Conservation (phyloP, 2,797 vertebrate species). For the Miichthys miiuy region DNA sequence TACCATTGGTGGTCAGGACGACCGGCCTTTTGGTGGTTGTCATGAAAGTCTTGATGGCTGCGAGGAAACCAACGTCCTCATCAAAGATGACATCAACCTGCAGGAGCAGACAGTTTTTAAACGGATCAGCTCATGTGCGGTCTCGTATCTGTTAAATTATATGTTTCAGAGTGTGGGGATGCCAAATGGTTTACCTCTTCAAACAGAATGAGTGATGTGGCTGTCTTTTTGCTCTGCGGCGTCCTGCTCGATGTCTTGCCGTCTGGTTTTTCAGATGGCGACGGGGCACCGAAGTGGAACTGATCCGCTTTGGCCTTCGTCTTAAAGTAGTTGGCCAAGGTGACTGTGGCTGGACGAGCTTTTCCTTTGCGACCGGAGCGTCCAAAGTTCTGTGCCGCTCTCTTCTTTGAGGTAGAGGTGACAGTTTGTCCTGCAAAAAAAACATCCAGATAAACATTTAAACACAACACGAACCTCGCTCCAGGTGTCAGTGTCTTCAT, state of each 20-base stretch:
- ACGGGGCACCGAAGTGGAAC: constrained; percentile 35
- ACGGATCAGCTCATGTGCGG: background rate
- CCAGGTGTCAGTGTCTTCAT: background rate
- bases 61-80: constrained; percentile 93
- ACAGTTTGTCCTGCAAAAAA: constrained; percentile 68
- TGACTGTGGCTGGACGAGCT: constrained; percentile 76
- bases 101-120: constrained; percentile 5
- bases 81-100: constrained; percentile 95
- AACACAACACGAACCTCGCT: background rate
- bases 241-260: constrained; percentile 48
- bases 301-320: constrained; percentile 80
- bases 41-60: constrained; percentile 94
- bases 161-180: background rate
- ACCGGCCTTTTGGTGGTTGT: constrained; percentile 93
- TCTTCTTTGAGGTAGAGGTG: constrained; percentile 83
- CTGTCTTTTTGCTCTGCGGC: constrained; percentile 77
- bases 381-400: constrained; percentile 69
- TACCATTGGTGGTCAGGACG: constrained; percentile 93
- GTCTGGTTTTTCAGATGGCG: constrained; percentile 52
- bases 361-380: constrained; percentile 57
- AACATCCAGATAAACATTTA: background rate
- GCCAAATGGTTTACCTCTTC: constrained; percentile 88
- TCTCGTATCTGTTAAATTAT: background rate
- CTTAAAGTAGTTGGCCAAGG: constrained; percentile 90
- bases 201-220: constrained; percentile 95